Conservation (phyloP, 2,888 invertebrate genomes). For the Seira musarum region DNA sequence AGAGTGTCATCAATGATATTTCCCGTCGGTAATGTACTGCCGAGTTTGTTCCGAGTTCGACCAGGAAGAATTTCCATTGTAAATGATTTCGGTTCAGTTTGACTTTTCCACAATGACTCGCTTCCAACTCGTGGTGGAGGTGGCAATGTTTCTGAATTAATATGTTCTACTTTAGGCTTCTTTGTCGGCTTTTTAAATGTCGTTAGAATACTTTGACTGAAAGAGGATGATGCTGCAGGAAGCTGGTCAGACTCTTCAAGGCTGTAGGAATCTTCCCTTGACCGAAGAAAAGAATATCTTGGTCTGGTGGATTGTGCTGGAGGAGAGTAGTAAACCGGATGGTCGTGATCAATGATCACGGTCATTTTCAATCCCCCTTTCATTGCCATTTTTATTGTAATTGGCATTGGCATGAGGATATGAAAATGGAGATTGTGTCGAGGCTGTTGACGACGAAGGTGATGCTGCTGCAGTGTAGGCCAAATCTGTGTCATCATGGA, state of each 20-base stretch:
- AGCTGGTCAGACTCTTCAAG: slow-evolving; percentile 35
- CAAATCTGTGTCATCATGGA: too few species aligned
- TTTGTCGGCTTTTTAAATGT: slow-evolving; percentile 33
- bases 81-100: slow-evolving; percentile 36
- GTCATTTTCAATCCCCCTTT: too few species aligned
- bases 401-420: background rate
- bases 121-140: slow-evolving; percentile 1
- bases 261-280: background rate
- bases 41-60: background rate
- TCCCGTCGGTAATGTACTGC: background rate
- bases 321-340: too few species aligned
- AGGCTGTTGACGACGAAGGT: too few species aligned
- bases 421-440: background rate
- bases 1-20: slow-evolving; percentile 14
- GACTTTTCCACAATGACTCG: background rate
- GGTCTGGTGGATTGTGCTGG: too few species aligned
- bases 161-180: background rate
- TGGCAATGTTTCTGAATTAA: background rate
- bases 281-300: slow-evolving; percentile 17
- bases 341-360: too few species aligned
- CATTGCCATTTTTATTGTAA: too few species aligned
- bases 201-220: slow-evolving; percentile 61
- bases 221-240: slow-evolving; percentile 58
- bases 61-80: slow-evolving; percentile 45
- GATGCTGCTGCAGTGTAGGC: too few species aligned